These are phyloP conservation scores for Hydractinia echinata DNA, from an alignment of 30 jellyfish, hydroid and myxozoan genomes.

Conservation along the genomic window DNA sequence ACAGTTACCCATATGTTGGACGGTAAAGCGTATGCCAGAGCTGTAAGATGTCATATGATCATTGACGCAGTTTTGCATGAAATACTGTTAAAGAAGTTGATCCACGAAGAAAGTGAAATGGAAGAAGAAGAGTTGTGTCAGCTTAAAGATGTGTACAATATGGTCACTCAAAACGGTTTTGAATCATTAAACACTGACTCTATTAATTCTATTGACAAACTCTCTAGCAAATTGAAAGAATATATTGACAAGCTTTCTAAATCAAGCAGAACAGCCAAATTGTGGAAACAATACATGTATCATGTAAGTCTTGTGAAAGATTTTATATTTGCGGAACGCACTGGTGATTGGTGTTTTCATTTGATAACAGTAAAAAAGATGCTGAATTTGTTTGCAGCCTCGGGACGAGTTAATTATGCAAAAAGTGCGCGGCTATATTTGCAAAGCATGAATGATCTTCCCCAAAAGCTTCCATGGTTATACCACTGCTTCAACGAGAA, in stretches of 20 bases:
- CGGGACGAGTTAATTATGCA: slow-evolving; percentile 48
- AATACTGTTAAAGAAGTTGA: not conserved
- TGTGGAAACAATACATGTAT: slow-evolving; percentile 41
- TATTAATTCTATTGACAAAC: not conserved
- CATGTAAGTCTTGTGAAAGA: slow-evolving; percentile 31
- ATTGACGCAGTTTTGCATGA: not conserved
- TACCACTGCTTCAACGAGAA: no score
- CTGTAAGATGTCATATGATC: slow-evolving; percentile 18
- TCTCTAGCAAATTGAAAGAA: not conserved
- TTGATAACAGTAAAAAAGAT: slow-evolving; percentile 32
- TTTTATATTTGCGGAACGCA: slow-evolving; percentile 43
- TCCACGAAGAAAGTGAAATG: slow-evolving; percentile 10
- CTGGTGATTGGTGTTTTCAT: slow-evolving; percentile 51
- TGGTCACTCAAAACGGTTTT: not conserved
- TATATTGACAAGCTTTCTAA: slow-evolving; percentile 20
- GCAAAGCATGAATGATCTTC: no score
- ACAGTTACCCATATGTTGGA: slow-evolving; percentile 18
- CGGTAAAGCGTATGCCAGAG: slow-evolving; percentile 29
- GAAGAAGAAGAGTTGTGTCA: slow-evolving; percentile 34
- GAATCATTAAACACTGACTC: not conserved
- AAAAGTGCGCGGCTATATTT: no score
- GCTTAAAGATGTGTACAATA: not conserved
- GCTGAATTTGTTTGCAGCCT: slow-evolving; percentile 52
- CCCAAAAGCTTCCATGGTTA: no score
- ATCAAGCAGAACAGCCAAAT: slow-evolving; percentile 44